phyloP scores from a whole-genome alignment of 2,113 vertebrate species.

The Centropus bengalensis region DNA sequence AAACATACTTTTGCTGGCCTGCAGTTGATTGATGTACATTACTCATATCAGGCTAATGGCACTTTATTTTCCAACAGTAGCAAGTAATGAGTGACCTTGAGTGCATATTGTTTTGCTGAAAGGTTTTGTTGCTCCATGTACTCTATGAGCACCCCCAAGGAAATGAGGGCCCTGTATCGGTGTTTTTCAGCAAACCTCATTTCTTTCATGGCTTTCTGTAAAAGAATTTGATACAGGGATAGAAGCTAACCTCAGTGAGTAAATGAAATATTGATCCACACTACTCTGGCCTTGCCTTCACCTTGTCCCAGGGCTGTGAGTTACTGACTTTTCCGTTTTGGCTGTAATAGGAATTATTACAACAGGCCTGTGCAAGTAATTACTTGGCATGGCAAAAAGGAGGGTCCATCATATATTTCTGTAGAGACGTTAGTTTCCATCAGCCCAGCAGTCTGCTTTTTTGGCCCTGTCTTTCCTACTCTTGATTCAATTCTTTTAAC shows the following conservation, averaged over 20 bases:
- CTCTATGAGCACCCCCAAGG: conserved; percentile 84
- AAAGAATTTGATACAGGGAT: conserved; percentile 96
- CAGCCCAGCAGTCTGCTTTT: conserved; percentile 83
- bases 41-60: conserved; percentile 82
- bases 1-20: conserved; percentile 74
- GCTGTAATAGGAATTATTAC: conserved; percentile 99
- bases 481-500: conserved; percentile 95
- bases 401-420: conserved; percentile 93
- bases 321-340: conserved; percentile 99
- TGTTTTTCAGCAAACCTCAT: conserved; percentile 91
- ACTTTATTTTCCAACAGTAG: conserved; percentile 83
- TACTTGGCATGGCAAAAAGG: conserved; percentile 94
- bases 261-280: conserved; percentile 99
- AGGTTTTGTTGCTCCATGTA: conserved; percentile 76
- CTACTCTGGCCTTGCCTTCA: conserved; percentile 99
- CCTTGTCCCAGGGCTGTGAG: conserved; percentile 97
- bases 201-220: conserved; percentile 87
- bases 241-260: conserved; percentile 92
- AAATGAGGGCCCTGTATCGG: conserved; percentile 86
- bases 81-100: conserved; percentile 89
- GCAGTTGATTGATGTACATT: conserved; percentile 82
- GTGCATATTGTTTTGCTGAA: conserved; percentile 82
- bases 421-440: conserved; percentile 93
- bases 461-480: conserved; percentile 89
- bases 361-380: conserved; percentile 97